Percentiles rank a stretch among this genome's conserved stretches.
Conservation (phyloP, 2,113 vertebrate species). For the Podiceps cristatus region DNA sequence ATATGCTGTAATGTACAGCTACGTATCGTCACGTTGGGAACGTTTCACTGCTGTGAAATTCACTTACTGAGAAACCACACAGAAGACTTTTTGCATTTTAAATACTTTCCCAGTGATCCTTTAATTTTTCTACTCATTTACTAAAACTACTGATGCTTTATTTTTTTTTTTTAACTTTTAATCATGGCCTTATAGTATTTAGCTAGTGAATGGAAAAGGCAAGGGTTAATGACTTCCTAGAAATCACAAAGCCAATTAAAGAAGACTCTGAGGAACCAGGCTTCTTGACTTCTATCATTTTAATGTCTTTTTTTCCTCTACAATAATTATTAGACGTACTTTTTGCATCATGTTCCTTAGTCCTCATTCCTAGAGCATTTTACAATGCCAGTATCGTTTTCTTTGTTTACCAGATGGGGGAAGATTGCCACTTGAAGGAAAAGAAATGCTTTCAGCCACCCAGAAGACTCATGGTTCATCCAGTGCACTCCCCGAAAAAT, state of each 20-base stretch:
- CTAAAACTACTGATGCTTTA: not conserved
- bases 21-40: rapidly evolving
- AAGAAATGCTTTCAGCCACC: not conserved
- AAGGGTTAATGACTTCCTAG: not conserved
- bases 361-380: not conserved
- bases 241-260: not conserved
- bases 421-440: not conserved
- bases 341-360: not conserved
- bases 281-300: not conserved
- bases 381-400: not conserved
- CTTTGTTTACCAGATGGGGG: not conserved
- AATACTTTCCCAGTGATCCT: not conserved
- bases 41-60: not conserved
- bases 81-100: not conserved
- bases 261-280: not conserved
- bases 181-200: not conserved
- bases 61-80: not conserved
- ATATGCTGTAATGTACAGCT: not conserved
- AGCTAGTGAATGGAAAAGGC: not conserved
- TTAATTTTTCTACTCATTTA: not conserved
- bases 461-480: not conserved
- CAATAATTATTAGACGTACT: not conserved
- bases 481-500: not conserved
- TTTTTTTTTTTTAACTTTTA: not conserved
- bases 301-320: not conserved